These are phyloP conservation scores for Acanthosoma haemorrhoidale DNA, from an alignment of 2,888 invertebrate species.

Conservation along the genomic window DNA sequence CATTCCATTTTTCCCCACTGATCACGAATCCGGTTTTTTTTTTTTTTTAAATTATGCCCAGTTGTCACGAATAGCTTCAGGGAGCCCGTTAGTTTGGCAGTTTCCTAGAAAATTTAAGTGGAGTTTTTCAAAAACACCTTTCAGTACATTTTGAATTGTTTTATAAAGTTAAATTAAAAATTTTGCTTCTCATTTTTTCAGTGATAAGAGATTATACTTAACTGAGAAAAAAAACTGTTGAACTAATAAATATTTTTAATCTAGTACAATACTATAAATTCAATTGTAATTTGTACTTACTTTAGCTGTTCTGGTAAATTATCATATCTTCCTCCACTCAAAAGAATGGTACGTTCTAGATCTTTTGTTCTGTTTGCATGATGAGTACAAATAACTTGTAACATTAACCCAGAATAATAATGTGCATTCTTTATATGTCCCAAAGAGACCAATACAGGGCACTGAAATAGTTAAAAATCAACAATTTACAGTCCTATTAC, in stretches of 20 bases:
- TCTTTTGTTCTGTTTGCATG: slow-evolving; percentile 53
- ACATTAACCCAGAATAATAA: slow-evolving; percentile 63
- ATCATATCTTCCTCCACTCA: slow-evolving; percentile 87
- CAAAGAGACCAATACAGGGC: slow-evolving; percentile 55
- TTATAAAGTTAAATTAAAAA: not conserved
- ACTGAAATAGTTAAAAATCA: slow-evolving; percentile 49
- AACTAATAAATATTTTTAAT: not conserved
- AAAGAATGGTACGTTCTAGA: slow-evolving; percentile 63
- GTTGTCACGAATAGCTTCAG: too few relatives aligned
- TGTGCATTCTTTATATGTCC: slow-evolving; percentile 57
- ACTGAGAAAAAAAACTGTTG: too few relatives aligned
- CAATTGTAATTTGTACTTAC: slow-evolving; percentile 45
- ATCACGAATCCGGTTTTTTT: too few relatives aligned
- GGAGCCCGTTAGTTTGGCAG: too few relatives aligned
- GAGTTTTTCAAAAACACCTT: not conserved
- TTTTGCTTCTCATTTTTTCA: too few relatives aligned
- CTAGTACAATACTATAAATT: not conserved
- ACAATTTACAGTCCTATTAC: too few relatives aligned
- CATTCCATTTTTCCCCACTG: too few relatives aligned
- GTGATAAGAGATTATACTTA: too few relatives aligned
- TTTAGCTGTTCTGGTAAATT: slow-evolving; percentile 67
- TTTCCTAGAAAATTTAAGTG: too few relatives aligned
- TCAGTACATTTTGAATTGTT: not conserved
- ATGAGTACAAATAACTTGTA: slow-evolving; percentile 58
- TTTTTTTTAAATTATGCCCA: too few relatives aligned